Base-by-base conservation (phyloP, 2,888 invertebrate genomes). In the Caenorhabditis sp. region DNA sequence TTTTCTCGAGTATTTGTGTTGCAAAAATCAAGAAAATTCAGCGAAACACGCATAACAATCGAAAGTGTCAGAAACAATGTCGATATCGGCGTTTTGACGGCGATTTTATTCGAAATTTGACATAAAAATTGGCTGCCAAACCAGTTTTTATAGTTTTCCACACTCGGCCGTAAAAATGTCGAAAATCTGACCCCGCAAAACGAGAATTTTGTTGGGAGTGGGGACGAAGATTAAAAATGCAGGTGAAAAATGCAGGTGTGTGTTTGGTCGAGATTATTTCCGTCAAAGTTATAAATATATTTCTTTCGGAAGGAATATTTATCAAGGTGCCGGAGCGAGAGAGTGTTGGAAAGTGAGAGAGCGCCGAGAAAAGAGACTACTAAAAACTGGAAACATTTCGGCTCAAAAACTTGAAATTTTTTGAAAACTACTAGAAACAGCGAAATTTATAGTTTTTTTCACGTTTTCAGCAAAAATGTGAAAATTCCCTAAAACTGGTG, bases 181-280 rank as follows among this genome's bases (percentile, higher is more conserved):
- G 17, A 27, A 48, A 48, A 48, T 41, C 27, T 11, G 56, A 37
- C 11, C 30, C 15, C 20, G 30, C 35, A 53, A 53, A 17, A 13
- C 13, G 20, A 37, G 37, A 53, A 13, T 43, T 45, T 45, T 32
- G n/a, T 27, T 35, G 26, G 52, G 5, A 15, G 32, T 2, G 56
- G 27, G 26, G 50, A 48, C 45, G 68, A 46, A 41, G 53, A 70
- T 70, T 59, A 70, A 59, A 53, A 70, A 59, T 59, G 59, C 65
- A 65, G 55, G 65, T 65, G 26, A 32, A 35, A 20, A 35, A 13
- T n/a, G 0, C 13, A 27, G 26, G 27, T 26, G 27, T 48, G 7
- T 22, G 9, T 35, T 35, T 13, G 30, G 6, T 13, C 11, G 9
- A 5, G 13, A n/a, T 24, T 26, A 26, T 22, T 11, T 15, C 17